These are phyloP conservation scores for Lerista edwardsae DNA, from an alignment of 2,797 vertebrate species.

Conservation along the genomic window DNA sequence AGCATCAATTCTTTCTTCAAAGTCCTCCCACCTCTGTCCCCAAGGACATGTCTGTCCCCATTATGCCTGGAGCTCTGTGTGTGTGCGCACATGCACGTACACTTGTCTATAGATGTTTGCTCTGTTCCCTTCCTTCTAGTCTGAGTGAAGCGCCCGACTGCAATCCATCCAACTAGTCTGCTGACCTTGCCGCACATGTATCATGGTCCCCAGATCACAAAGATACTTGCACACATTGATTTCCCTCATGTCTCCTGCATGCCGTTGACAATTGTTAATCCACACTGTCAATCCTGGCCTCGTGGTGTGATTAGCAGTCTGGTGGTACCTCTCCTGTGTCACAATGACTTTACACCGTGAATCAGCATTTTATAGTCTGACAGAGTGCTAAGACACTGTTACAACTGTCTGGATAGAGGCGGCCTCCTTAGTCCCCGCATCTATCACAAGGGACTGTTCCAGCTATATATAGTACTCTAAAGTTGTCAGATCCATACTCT, in stretches of 20 bases:
- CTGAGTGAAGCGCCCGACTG: conserved; percentile 5
- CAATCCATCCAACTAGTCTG: conserved; percentile 22
- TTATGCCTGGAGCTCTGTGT: neutral
- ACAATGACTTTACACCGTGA: conserved; percentile 32
- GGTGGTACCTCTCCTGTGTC: conserved; percentile 24
- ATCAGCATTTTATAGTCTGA: conserved; percentile 31
- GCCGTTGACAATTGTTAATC: conserved; percentile 45
- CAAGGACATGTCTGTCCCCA: conserved; percentile 24
- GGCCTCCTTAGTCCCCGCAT: neutral
- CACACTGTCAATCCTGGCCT: conserved; percentile 31
- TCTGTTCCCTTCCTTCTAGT: neutral
- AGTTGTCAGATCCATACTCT: neutral
- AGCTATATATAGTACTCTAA: neutral
- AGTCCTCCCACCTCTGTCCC: neutral
- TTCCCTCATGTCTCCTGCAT: conserved; percentile 32
- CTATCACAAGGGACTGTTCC: neutral
- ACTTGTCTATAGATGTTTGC: neutral
- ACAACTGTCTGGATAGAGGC: neutral
- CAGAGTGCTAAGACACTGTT: conserved; percentile 6
- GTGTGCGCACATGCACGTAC: neutral
- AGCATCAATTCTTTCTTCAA: neutral
- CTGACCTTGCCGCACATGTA: conserved; percentile 38
- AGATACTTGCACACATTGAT: conserved; percentile 35
- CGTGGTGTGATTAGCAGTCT: conserved; percentile 32
- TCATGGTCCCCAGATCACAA: conserved; percentile 28